Conservation (phyloP, 2,888 invertebrate genomes). For the Polylopha cassiicola region DNA sequence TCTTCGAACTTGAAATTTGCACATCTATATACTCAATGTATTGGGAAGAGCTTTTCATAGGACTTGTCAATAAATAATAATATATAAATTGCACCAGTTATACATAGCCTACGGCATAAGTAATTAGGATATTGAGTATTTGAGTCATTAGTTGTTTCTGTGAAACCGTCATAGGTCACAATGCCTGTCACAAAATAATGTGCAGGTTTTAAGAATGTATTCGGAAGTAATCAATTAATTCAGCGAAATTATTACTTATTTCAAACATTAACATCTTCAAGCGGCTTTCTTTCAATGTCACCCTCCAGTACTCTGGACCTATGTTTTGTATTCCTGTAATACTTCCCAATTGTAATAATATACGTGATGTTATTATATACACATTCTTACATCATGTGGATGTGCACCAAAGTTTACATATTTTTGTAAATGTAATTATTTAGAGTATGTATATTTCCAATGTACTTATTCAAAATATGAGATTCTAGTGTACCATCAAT, state of each 20-base stretch:
- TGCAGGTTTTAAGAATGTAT: conserved; percentile 18
- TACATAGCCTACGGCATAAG: conserved; percentile 20
- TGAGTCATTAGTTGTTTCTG: conserved; percentile 21
- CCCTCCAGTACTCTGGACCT: too few relatives aligned
- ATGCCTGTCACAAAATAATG: conserved; percentile 24
- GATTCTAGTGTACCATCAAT: too few relatives aligned
- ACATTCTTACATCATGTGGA: too few relatives aligned
- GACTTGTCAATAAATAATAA: conserved; percentile 17
- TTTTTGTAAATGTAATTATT: too few relatives aligned
- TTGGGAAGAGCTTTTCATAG: conserved; percentile 19
- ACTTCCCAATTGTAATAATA: too few relatives aligned
- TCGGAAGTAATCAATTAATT: conserved; percentile 20
- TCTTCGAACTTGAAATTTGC: conserved; percentile 25
- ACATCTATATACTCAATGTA: conserved; percentile 19
- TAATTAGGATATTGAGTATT: conserved; percentile 18
- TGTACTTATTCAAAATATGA: too few relatives aligned
- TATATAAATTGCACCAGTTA: conserved; percentile 19
- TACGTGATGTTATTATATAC: too few relatives aligned
- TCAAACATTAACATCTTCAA: too few relatives aligned
- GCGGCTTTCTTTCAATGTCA: too few relatives aligned
- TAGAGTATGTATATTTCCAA: too few relatives aligned
- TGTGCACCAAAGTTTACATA: too few relatives aligned
- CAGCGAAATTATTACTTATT: conserved; percentile 21
- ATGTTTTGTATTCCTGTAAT: too few relatives aligned
- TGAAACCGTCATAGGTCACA: conserved; percentile 24